Evolutionary conservation across 2,113 vertebrate genomes (phyloP), one percentile per base, ranked within the genome.

Genomic region (Cromileptes altivelis): DNA sequence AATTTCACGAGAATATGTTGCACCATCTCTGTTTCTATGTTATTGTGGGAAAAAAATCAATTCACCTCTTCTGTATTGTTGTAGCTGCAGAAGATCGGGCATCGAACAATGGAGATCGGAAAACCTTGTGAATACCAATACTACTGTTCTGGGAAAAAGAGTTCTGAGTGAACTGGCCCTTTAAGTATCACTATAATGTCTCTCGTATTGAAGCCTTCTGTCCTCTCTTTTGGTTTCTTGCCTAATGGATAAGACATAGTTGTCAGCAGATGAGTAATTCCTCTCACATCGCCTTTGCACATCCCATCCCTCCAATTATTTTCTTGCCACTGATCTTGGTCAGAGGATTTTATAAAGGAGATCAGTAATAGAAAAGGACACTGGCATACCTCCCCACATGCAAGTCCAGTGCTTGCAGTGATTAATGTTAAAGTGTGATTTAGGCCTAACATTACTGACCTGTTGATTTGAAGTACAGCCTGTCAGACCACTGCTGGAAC

Each of bases 391-490:
- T 74, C 18, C 69, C 45, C 49, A 67, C 58, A 67, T 55, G 47
- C 1, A 1, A 49, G 49, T 27, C 56, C 23, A n/a, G 9, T 3
- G 11, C 47, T 61, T 56, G 17, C 65, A 67, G 42, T 50, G 81
- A 84, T 73, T 81, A 78, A 85, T 83, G 52, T 78, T 85, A 62
- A 80, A 88, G 40, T 74, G 68, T 47, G 72, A 79, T 62, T 68
- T 71, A 50, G 53, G 55, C 10, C 65, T 67, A 71, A 77, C 55
- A 78, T 71, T 47, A 57, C 78, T 65, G 64, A 78, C 84, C 52
- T 82, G 84, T 78, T 85, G 81, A 88, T 85, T 75, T 57, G 81
- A 78, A 85, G 71, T 60, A 79, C 21, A 78, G 74, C 74, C 60
- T 91, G 80, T 75, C 73, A 42, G 61, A 62, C 62, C 33, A 19